phyloP scores from a whole-genome alignment of 2,797 vertebrate species.

The Cryptoprocta ferox region DNA sequence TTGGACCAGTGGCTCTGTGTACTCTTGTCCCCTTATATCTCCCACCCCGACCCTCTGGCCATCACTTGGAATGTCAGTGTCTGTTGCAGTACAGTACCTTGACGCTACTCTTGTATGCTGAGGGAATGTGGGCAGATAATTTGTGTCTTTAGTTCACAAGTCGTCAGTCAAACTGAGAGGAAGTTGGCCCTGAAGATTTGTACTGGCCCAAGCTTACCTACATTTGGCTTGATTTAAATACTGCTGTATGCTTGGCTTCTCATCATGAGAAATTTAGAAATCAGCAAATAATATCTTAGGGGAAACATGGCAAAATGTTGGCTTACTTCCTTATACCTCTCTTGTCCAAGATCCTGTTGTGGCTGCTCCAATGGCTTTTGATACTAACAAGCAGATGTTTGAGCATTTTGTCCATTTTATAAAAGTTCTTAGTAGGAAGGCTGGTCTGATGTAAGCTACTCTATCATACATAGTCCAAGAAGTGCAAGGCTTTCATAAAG shows the following conservation, averaged over 20 bases:
- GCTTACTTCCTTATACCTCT: neutral
- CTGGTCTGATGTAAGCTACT: neutral
- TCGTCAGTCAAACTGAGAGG: neutral
- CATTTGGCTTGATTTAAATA: neutral
- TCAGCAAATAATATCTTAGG: constrained; percentile 16
- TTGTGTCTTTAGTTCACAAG: neutral
- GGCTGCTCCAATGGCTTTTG: neutral
- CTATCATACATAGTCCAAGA: neutral
- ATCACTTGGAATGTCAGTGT: neutral
- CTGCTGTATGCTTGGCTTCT: neutral
- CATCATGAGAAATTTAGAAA: neutral
- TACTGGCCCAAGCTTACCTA: neutral
- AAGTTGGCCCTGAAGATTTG: neutral
- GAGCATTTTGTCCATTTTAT: neutral
- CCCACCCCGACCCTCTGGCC: accelerated
- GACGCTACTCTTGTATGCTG: neutral
- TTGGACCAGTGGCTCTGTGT: neutral
- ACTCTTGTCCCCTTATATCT: too few species aligned
- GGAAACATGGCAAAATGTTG: neutral
- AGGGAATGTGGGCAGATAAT: neutral
- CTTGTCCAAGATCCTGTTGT: constrained; percentile 23
- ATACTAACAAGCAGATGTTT: neutral
- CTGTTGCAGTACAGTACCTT: neutral
- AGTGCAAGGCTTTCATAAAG: neutral
- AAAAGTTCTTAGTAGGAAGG: neutral